Evolutionary conservation across 2,113 vertebrate genomes (phyloP).

Genomic region (Stegostoma tigrinum): DNA sequence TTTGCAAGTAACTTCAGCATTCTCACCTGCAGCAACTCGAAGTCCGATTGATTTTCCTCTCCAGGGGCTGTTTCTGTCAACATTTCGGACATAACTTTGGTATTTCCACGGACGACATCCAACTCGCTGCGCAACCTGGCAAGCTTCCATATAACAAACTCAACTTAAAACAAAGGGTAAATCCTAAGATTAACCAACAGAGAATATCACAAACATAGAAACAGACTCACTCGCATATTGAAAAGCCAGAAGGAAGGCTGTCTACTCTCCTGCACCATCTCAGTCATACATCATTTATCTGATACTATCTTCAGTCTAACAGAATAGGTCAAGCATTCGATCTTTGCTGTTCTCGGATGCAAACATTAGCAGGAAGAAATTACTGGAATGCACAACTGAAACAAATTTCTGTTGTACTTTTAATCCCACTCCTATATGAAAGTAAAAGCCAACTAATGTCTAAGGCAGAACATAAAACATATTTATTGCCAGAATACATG

Average conservation of each 20-base stretch:
- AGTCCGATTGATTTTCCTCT: constrained; percentile 90
- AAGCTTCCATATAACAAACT: constrained; percentile 58
- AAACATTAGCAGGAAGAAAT: background rate
- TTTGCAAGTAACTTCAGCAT: background rate
- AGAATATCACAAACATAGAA: background rate
- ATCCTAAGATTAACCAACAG: background rate
- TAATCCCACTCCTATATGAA: no score
- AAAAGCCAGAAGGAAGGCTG: background rate
- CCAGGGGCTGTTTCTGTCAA: constrained; percentile 95
- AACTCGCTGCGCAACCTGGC: constrained; percentile 87
- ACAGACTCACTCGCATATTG: background rate
- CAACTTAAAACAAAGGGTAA: constrained; percentile 30
- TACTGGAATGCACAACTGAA: background rate
- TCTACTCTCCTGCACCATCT: background rate
- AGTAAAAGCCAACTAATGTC: background rate
- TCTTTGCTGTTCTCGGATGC: background rate
- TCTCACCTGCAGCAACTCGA: constrained; percentile 84
- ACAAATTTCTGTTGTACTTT: background rate
- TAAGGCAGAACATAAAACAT: background rate
- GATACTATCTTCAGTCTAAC: no score
- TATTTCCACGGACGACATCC: constrained; percentile 91
- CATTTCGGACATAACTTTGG: constrained; percentile 99
- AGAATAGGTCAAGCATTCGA: background rate
- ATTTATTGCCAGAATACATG: background rate
- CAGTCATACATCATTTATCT: background rate